These are phyloP conservation scores for Ctena decussata DNA, from an alignment of 2,888 invertebrate genomes.

Conservation along the genomic window DNA sequence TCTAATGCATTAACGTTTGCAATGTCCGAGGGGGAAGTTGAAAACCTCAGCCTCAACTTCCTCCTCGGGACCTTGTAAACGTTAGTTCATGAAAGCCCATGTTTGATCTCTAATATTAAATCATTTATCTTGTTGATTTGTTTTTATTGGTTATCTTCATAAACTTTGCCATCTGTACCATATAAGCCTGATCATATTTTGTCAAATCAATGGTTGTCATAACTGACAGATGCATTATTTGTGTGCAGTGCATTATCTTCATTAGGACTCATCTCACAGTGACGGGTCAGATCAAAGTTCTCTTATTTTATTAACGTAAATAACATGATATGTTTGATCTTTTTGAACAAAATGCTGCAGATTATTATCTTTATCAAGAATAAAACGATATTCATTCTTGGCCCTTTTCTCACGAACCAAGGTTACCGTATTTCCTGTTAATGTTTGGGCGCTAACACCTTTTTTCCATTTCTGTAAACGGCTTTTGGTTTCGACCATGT, in stretches of 20 bases:
- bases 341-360: neutral
- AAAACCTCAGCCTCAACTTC: too few species aligned
- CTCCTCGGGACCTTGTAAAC: too few species aligned
- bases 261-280: neutral
- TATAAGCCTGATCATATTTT: neutral
- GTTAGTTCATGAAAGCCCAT: too few species aligned
- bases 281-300: neutral
- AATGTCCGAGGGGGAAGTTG: too few species aligned
- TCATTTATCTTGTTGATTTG: too few species aligned
- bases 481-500: too few species aligned
- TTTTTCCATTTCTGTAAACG: too few species aligned
- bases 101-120: too few species aligned
- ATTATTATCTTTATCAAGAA: neutral
- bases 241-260: neutral
- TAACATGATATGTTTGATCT: neutral
- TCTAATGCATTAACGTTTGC: too few species aligned
- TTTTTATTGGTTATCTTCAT: neutral
- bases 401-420: neutral
- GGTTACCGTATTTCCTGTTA: too few species aligned
- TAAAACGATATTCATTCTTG: neutral
- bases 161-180: neutral
- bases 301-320: neutral
- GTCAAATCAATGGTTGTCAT: neutral
- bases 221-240: neutral
- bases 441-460: too few species aligned